Percentiles rank a stretch among this genome's conserved stretches.
Conservation (phyloP, 2,113 vertebrate genomes). For the Hucho hucho region DNA sequence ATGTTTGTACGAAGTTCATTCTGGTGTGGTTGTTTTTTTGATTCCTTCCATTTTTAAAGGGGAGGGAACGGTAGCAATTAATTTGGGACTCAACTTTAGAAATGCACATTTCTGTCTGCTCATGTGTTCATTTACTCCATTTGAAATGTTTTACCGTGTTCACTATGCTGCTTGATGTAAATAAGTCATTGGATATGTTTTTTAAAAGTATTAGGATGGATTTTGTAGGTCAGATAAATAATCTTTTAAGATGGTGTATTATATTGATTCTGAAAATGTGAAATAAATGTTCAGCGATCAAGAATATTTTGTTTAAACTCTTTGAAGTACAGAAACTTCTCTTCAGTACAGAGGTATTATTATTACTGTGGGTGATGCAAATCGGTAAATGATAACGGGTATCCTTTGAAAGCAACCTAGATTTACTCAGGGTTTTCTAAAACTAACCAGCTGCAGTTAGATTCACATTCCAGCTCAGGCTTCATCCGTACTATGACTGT, state of each 20-base stretch:
- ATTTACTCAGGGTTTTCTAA: too few relatives aligned
- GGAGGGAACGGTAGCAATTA: background rate
- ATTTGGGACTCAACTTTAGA: background rate
- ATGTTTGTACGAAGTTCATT: too few relatives aligned
- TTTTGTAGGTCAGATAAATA: background rate
- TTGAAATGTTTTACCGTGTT: background rate
- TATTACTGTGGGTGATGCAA: background rate
- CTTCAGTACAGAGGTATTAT: background rate
- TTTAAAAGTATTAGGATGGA: background rate
- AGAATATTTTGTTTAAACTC: background rate
- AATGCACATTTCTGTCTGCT: background rate
- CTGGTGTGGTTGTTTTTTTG: too few relatives aligned
- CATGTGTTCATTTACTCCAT: background rate
- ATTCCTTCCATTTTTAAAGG: background rate
- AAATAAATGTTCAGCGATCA: background rate
- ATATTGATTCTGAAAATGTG: too few relatives aligned
- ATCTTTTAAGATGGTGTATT: background rate
- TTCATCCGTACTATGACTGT: too few relatives aligned
- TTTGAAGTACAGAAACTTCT: background rate
- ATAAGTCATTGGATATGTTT: background rate
- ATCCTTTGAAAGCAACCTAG: too few relatives aligned
- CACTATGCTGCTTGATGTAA: background rate
- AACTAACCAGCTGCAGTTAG: too few relatives aligned
- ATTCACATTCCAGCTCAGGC: too few relatives aligned
- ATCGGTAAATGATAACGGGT: too few relatives aligned